Percentiles rank a stretch among this genome's conserved stretches.
These are phyloP conservation scores for Arge pagana DNA, from an alignment of 2,888 invertebrate genomes.

Conservation along the genomic window DNA sequence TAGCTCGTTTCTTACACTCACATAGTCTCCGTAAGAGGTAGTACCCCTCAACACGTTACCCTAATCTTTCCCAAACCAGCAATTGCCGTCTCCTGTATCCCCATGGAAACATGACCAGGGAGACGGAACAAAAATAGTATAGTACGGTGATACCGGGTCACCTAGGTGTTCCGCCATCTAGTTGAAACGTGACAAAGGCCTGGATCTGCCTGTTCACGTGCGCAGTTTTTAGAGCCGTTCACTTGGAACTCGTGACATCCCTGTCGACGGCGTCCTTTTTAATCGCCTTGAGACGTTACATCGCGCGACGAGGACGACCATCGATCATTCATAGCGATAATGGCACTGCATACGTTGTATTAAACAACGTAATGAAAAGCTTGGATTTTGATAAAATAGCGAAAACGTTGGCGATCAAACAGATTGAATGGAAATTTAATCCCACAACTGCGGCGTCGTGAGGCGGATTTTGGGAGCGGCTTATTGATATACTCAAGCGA, in stretches of 20 bases:
- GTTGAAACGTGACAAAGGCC: no score
- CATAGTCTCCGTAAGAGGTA: no score
- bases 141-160: no score
- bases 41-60: no score
- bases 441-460: slow-evolving; percentile 27
- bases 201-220: slow-evolving; percentile 52
- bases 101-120: no score
- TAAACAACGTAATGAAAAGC: slow-evolving; percentile 32
- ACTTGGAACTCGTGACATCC: slow-evolving; percentile 47
- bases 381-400: slow-evolving; percentile 36
- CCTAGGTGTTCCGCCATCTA: no score
- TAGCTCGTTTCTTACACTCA: no score
- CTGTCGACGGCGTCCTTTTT: slow-evolving; percentile 43
- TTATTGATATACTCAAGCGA: no score
- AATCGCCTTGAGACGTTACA: slow-evolving; percentile 42
- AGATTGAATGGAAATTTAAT: slow-evolving; percentile 34
- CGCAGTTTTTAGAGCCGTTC: slow-evolving; percentile 47
- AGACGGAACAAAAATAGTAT: no score
- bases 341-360: slow-evolving; percentile 49
- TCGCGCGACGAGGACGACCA: slow-evolving; percentile 43
- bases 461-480: no score
- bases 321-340: slow-evolving; percentile 47
- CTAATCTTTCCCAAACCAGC: no score
- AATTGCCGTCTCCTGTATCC: no score
- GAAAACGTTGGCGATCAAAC: slow-evolving; percentile 23